phyloP scores from a whole-genome alignment of 37 sponge, comb jelly and placozoan genomes.

The Amphimedon queenslandica region DNA sequence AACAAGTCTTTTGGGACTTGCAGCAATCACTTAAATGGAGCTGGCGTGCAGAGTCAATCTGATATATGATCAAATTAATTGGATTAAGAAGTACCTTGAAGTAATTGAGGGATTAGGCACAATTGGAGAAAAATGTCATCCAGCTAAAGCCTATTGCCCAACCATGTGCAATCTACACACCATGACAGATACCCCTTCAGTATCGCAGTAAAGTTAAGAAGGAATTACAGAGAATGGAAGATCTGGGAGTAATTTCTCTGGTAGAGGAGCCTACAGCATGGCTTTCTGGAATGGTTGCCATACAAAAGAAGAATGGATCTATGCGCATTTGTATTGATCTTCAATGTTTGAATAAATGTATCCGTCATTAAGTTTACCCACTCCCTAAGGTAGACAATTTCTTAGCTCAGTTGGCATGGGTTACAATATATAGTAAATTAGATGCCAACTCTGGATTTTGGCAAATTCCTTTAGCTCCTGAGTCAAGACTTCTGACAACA shows the following conservation, averaged over 20 bases:
- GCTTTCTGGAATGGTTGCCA: conserved; percentile 17
- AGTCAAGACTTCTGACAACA: conserved; percentile 23
- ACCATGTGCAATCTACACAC: conserved; percentile 7
- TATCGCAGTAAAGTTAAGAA: background rate
- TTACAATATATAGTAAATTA: conserved; percentile 9
- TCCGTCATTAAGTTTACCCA: conserved; percentile 3
- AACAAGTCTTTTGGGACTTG: background rate
- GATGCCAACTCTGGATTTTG: conserved; percentile 38
- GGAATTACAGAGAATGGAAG: conserved; percentile 34
- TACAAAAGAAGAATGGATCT: conserved; percentile 7
- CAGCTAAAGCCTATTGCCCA: background rate
- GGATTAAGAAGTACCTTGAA: background rate
- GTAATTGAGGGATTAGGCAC: conserved; percentile 8
- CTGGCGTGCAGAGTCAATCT: background rate
- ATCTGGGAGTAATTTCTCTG: conserved; percentile 13
- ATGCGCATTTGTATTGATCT: conserved; percentile 33
- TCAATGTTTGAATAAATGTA: conserved; percentile 15
- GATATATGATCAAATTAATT: background rate
- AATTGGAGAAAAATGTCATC: background rate
- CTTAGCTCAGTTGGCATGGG: conserved; percentile 1
- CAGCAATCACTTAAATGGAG: background rate
- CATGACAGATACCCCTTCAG: conserved; percentile 15
- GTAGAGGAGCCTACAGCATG: conserved; percentile 10
- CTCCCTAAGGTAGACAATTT: conserved; percentile 27
- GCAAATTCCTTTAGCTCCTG: conserved; percentile 23